A percentile compares a stretch with the other conserved stretches of the same genome.
Evolutionary conservation across 2,113 vertebrate genomes (phyloP).

Genomic region (Chrysemys picta): DNA sequence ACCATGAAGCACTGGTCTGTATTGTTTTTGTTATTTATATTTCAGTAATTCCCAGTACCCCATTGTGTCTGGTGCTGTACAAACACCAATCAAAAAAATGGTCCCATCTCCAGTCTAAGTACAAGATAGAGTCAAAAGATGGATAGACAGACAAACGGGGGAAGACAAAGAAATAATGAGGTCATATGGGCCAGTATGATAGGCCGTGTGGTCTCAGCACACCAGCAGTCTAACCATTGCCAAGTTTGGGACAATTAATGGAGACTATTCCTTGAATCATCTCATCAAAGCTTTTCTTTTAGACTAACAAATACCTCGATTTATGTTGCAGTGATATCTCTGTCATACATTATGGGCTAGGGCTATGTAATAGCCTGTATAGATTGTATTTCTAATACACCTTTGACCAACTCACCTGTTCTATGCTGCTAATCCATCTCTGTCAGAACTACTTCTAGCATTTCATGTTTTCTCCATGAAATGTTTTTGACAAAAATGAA

Average conservation of each 20-base stretch:
- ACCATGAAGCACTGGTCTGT: background rate
- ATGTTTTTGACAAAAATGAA: too few species aligned
- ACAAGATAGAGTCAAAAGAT: too few species aligned
- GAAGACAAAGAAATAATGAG: background rate
- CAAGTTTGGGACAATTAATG: background rate
- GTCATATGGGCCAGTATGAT: background rate
- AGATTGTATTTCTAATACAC: background rate
- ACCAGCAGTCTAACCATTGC: accelerated
- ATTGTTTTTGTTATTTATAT: background rate
- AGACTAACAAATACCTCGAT: background rate
- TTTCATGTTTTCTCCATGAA: background rate
- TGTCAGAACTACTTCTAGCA: background rate
- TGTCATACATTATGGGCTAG: background rate
- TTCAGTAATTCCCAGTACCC: background rate
- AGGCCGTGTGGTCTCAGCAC: background rate
- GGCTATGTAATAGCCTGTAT: background rate
- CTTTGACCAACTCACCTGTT: background rate
- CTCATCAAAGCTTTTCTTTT: background rate
- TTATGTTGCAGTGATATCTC: background rate
- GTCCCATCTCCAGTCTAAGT: accelerated
- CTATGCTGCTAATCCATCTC: background rate
- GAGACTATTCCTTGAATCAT: background rate
- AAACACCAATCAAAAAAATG: background rate
- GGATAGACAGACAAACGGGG: background rate
- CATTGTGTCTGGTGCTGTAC: background rate